A percentile compares a stretch with the other conserved stretches of the same genome.
phyloP scores from a whole-genome alignment of 2,797 vertebrate species.

The Cyprinodon diabolis region DNA sequence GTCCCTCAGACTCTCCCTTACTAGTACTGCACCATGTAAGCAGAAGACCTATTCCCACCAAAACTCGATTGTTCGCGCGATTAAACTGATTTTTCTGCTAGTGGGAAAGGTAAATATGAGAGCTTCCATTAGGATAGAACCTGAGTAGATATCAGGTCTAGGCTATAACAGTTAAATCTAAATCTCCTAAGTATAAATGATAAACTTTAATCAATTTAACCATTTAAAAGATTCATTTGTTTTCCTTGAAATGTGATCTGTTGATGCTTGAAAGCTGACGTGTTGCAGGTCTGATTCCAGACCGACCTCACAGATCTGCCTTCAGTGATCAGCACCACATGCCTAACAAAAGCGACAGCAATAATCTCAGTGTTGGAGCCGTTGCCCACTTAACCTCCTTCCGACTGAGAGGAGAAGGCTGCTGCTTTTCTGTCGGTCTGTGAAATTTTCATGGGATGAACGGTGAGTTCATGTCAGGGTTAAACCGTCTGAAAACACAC shows the following conservation, averaged over 20 bases:
- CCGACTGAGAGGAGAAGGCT: neutral
- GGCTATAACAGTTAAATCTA: neutral
- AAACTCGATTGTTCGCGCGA: too few species aligned
- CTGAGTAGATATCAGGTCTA: too few species aligned
- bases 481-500: slow-evolving; percentile 11
- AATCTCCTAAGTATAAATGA: neutral
- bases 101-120: too few species aligned
- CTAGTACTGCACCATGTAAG: too few species aligned
- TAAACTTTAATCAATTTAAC: neutral
- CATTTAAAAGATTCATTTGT: neutral
- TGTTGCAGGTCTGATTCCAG: neutral
- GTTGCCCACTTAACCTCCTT: slow-evolving; percentile 29
- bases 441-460: slow-evolving; percentile 9
- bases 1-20: too few species aligned
- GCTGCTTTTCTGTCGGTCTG: slow-evolving; percentile 7
- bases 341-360: neutral
- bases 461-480: slow-evolving; percentile 30
- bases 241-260: neutral
- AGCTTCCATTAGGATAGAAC: too few species aligned
- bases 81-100: too few species aligned
- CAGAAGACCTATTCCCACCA: too few species aligned
- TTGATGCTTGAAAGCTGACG: neutral
- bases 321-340: neutral
- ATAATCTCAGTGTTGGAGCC: neutral
- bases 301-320: neutral